These are phyloP conservation scores for Octodonta nipae DNA, from an alignment of 2,888 invertebrate species.

Conservation along the genomic window DNA sequence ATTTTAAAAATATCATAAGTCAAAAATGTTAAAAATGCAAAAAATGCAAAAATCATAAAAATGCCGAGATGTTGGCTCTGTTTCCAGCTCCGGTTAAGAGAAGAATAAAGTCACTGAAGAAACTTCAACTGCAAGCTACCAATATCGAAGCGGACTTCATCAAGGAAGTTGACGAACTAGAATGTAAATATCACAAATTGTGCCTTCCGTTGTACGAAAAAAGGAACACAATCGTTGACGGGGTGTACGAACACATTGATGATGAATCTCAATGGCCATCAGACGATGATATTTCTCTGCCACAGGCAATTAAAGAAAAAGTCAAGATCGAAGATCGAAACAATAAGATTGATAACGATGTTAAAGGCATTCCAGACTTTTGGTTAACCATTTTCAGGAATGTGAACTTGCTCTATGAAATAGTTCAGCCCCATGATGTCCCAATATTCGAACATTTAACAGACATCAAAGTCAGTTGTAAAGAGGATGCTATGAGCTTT, in stretches of 20 bases:
- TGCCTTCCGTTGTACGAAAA: constrained; percentile 70
- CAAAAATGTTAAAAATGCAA: too few relatives aligned
- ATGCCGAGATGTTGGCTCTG: constrained; percentile 46
- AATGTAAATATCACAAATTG: constrained; percentile 74
- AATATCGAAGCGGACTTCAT: constrained; percentile 87
- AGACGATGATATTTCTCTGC: constrained; percentile 43
- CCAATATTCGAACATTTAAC: constrained; percentile 72
- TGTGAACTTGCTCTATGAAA: constrained; percentile 71
- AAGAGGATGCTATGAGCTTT: constrained; percentile 61
- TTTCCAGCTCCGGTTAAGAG: constrained; percentile 65
- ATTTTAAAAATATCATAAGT: too few relatives aligned
- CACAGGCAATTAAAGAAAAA: constrained; percentile 54
- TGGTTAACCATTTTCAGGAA: constrained; percentile 89
- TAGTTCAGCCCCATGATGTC: constrained; percentile 81
- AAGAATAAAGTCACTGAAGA: constrained; percentile 71
- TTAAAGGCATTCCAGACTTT: constrained; percentile 18
- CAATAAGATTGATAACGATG: constrained; percentile 19
- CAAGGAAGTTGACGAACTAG: constrained; percentile 82
- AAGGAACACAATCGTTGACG: constrained; percentile 51
- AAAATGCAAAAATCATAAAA: too few relatives aligned
- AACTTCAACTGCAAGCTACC: constrained; percentile 70
- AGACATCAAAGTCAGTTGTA: constrained; percentile 64
- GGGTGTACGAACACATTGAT: constrained; percentile 74
- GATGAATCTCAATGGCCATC: constrained; percentile 82
- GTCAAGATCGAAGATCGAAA: constrained; percentile 39